phyloP scores from a whole-genome alignment of 2,113 vertebrate genomes.

The Brachypodius melanocephalos region DNA sequence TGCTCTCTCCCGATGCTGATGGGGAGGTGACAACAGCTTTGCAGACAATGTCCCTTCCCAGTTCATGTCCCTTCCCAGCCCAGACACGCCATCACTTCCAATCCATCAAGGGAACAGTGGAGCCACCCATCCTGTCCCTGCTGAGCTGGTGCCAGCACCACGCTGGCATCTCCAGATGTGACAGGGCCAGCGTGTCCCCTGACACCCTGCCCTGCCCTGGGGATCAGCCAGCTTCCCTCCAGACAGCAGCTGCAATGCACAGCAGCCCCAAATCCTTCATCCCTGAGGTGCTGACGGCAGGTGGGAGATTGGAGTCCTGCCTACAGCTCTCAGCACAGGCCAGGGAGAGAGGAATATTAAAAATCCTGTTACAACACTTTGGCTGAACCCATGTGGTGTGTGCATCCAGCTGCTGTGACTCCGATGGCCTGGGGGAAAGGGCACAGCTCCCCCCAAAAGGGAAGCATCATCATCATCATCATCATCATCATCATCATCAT shows the following conservation, averaged over 20 bases:
- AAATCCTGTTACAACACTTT: background rate
- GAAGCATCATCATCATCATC: background rate
- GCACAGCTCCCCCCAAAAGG: background rate
- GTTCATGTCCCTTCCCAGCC: background rate
- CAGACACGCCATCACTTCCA: background rate
- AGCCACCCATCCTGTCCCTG: background rate
- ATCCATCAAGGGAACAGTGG: fast-evolving
- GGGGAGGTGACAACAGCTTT: background rate
- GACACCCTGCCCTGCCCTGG: background rate
- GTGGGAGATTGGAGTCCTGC: background rate
- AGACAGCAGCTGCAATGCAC: background rate
- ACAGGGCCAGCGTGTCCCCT: background rate
- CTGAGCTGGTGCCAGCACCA: background rate
- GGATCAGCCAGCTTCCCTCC: background rate
- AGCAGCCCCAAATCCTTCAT: background rate
- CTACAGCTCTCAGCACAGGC: background rate
- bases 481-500: background rate
- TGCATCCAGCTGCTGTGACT: background rate
- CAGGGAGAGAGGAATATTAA: background rate
- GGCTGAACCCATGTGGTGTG: background rate
- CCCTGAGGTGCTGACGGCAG: background rate
- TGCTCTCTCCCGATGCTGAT: background rate
- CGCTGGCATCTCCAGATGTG: background rate
- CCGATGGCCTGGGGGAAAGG: background rate
- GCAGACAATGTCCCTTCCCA: background rate